phyloP scores from a whole-genome alignment of 2,797 vertebrate genomes.

The Betta splendens region DNA sequence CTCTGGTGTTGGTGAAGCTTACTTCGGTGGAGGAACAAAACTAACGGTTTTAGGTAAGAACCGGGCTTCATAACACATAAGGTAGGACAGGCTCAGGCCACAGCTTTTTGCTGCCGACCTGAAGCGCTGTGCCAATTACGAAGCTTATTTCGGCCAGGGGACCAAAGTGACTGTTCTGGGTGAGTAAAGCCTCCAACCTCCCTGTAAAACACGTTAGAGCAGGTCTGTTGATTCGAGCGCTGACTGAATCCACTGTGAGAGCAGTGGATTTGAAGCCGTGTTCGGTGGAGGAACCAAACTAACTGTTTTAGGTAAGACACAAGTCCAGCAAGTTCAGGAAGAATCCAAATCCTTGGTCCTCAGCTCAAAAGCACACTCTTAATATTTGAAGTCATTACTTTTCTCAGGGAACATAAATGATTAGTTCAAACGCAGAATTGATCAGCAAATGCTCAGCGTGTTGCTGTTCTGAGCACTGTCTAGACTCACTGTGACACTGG shows the following conservation, averaged over 20 bases:
- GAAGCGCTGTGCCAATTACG: conserved; percentile 65
- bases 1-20: conserved; percentile 19
- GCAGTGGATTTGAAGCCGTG: conserved; percentile 14
- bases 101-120: conserved; percentile 53
- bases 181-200: conserved; percentile 46
- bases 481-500: conserved; percentile 57
- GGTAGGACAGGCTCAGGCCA: conserved; percentile 10
- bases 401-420: too few relatives aligned
- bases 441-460: too few relatives aligned
- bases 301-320: conserved; percentile 57
- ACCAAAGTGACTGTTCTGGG: conserved; percentile 72
- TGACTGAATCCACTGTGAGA: conserved; percentile 51
- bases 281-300: conserved; percentile 75
- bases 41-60: conserved; percentile 79
- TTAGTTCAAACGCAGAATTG: too few relatives aligned
- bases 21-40: conserved; percentile 75
- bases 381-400: too few relatives aligned
- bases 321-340: too few relatives aligned
- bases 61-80: not conserved
- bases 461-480: conserved; percentile 1
- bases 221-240: conserved; percentile 24
- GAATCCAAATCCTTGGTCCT: too few relatives aligned
- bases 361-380: too few relatives aligned
- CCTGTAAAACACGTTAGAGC: too few relatives aligned
- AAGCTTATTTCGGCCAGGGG: conserved; percentile 70